Percentiles rank a stretch among this genome's conserved stretches.
These are phyloP conservation scores for Galeopterus variegatus DNA, from an alignment of 2,113 vertebrate genomes.

Conservation along the genomic window DNA sequence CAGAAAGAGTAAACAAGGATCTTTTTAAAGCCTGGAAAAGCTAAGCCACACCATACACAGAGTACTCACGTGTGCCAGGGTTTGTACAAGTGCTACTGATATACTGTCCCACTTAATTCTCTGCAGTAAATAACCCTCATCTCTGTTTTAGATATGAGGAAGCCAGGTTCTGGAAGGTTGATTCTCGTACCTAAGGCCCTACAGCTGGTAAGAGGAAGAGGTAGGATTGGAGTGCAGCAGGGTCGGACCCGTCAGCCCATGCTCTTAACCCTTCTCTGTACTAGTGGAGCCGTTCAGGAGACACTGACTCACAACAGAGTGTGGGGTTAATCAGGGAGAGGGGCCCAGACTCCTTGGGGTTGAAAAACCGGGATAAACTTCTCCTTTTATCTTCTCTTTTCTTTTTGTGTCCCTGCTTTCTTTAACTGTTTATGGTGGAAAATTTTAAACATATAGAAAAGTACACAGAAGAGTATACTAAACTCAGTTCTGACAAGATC, in stretches of 20 bases:
- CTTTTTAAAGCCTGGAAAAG: not conserved
- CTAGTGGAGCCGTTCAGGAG: accelerated
- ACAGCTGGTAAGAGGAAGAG: not conserved
- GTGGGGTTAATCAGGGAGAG: not conserved
- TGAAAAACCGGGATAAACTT: not conserved
- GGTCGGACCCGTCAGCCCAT: too few relatives aligned
- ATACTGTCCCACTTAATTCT: accelerated
- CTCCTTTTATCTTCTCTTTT: not conserved
- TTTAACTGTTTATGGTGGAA: not conserved
- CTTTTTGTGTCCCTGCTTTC: not conserved
- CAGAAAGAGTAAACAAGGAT: not conserved
- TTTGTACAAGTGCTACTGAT: not conserved
- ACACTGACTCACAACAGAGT: not conserved
- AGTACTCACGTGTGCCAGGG: accelerated
- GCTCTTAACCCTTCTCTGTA: not conserved
- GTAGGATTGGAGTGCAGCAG: not conserved
- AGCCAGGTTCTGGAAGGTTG: not conserved
- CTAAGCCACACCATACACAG: accelerated
- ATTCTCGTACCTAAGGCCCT: not conserved
- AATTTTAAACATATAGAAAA: not conserved
- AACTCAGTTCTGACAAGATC: not conserved
- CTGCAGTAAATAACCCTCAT: not conserved
- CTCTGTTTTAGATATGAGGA: not conserved
- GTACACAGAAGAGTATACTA: not conserved
- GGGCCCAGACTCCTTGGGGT: not conserved